Base-by-base conservation (phyloP, 2,113 vertebrate species). In the Tragelaphus imberbis region DNA sequence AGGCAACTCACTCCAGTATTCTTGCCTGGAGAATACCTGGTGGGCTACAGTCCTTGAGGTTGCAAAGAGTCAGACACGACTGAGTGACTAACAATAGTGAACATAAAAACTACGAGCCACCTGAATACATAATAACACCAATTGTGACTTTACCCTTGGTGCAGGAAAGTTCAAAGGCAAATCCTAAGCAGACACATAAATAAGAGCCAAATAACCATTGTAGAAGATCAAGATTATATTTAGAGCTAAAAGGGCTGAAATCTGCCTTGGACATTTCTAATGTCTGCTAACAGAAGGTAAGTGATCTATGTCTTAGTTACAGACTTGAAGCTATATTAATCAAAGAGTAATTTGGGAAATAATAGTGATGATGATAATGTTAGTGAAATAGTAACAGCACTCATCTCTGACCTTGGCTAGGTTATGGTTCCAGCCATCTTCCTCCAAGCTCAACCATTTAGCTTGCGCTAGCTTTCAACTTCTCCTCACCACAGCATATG, bases 301-400 rank as follows among this genome's bases (percentile, higher is more conserved):
- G 71, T 15, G 75, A 96, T 92, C 40, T 94, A 25, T 55, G 49
- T 97, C 92, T 97, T 58, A 84, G 79, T 97, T 93, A 91, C 53
- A 94, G 61, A 91, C 40, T 49, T 77, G 91, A 94, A 92, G 79
- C 86, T 96, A 96, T 94, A 95, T 40, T 85, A 94, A 95, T 91
- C 94, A 97, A 81, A 92, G 81, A 33, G 75, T 93, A 80, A 85
- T 85, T 79, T 90, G 91, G 87, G 92, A 92, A 88, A 36, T 75
- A 92, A 36, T 11, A 53, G 11, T 58, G 82, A 51, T 88, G 56
- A 92, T 71, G 91, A 53, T 87, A 55, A 91, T 82, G 49, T 30
- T 85, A 89, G 95, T 88, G 68, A 2, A 23, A 40, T 65, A 81
- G 27, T 61, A 84, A 84, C 28, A 77, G 77, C 81, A 2, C 55